Evolutionary conservation across 2,888 invertebrate genomes (phyloP).

Genomic region (Diloba caeruleocephala): DNA sequence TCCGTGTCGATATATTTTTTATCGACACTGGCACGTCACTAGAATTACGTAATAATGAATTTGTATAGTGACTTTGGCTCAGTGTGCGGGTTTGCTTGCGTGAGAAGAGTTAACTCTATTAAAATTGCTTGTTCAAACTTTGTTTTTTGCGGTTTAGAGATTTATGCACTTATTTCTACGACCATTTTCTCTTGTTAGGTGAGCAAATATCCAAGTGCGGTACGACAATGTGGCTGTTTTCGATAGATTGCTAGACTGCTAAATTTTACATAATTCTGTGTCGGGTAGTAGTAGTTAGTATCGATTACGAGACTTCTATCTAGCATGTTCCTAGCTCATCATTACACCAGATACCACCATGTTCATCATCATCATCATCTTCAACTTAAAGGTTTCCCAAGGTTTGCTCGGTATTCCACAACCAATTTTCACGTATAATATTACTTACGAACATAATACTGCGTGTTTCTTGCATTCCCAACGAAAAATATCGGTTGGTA

Average conservation of each 20-base stretch:
- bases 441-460: background rate
- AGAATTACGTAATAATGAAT: constrained; percentile 59
- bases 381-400: too few relatives aligned
- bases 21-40: constrained; percentile 63
- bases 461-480: constrained; percentile 11
- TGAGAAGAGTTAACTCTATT: constrained; percentile 37
- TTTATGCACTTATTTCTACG: constrained; percentile 40
- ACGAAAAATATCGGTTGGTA: constrained; percentile 30
- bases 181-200: constrained; percentile 34
- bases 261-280: too few relatives aligned
- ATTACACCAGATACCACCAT: too few relatives aligned
- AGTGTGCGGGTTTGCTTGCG: constrained; percentile 29
- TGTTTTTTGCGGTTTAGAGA: constrained; percentile 34
- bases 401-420: background rate
- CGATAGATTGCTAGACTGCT: too few relatives aligned
- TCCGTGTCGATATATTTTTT: constrained; percentile 68
- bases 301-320: too few relatives aligned
- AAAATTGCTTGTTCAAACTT: constrained; percentile 41
- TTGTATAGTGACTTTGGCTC: constrained; percentile 32
- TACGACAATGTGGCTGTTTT: constrained; percentile 1
- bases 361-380: too few relatives aligned
- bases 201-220: constrained; percentile 15
- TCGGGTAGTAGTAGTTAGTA: too few relatives aligned
- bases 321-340: too few relatives aligned
- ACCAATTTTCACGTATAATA: constrained; percentile 4